Evolutionary conservation across 2,113 vertebrate genomes (phyloP), one percentile per base, ranked within the genome.

Genomic region (Cottus gobio): DNA sequence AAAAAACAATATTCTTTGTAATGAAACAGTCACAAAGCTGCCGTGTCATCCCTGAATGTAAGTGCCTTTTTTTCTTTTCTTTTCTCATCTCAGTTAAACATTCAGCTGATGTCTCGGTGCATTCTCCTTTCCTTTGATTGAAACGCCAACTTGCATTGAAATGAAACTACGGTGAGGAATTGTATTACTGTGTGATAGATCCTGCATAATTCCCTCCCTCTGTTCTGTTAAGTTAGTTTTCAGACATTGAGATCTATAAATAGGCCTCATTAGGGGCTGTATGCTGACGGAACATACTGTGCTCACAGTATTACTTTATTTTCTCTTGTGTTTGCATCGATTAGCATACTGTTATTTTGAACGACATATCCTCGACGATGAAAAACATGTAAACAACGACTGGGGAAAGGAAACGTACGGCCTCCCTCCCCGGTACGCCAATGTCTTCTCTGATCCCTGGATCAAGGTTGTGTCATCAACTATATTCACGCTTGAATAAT

Each of bases 71-170:
- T 42, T 71, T 77, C 37, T 34, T 42, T 71, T 77, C 37, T 77
- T 77, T 80, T 44, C 60, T 71, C 37, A 28, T 69, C 36, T 50
- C 39, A 78, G 5, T 68, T 57, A 62, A 46, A 61, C 44, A 52
- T 84, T 85, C 54, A 82, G 54, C 54, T 74, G 42, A 63, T 83
- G 81, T 72, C 80, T 50, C 77, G 28, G 66, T 74, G 37, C 30
- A 74, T 67, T 74, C 77, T 39, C 4, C 28, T 74, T 79, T 39
- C 4, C 28, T 11, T 34, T 68, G 22, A 75, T 36, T 84, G 37
- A 85, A 74, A 77, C 68, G 62, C 31, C 61, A 83, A 86, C 84
- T 75, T 83, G 60, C 63, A 82, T 79, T 85, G 75, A 74, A 79
- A 75, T 85, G 42, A 91, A 89, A 89, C 75, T 31, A 67, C 74